Base-by-base conservation (phyloP, 2,888 invertebrate species). In the Epirrhoe alternata region DNA sequence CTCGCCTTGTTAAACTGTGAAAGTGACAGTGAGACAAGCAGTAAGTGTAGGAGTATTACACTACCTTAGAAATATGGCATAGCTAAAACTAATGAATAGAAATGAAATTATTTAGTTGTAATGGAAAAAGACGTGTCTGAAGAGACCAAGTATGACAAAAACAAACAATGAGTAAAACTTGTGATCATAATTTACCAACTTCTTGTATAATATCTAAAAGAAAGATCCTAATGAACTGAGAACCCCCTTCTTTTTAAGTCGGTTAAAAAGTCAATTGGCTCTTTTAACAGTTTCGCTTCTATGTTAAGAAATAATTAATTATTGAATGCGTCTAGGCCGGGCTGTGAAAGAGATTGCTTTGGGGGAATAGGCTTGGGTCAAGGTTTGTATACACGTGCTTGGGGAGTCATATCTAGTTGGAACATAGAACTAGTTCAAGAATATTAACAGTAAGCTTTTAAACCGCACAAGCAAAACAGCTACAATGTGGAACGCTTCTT, bases 21-120 rank as follows among this genome's bases (percentile, higher is more conserved):
- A 79, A 82, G 80, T 79, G 82, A 84, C 83, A 84, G 84, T 83
- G 78, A 78, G 74, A 78, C 71, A 72, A 79, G 78, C 76, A 75
- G 78, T 75, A 75, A 80, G 78, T 74, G 73, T 68, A 68, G 59
- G 70, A 77, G 76, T 74, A 74, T 73, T 72, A 79, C 74, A 76
- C 70, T 55, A 73, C 72, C 71, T 42, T 61, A 66, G 56, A 71
- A 68, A 72, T 66, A 74, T 69, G 62, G 52, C 38, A 24, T 14
- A 6, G 1, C 47, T 7, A 47, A 16, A 14, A 47, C 1, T 47
- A 6, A 16, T 5, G 6, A 16, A 47, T 47, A 42, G 38, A 42
- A 12, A 12, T 42, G 38, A 42, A 42, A 42, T 42, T 42, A 38
- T 3, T 38, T 38, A 6, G 10, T 38, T 38, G 35, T 38, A 38